Percentiles rank a stretch among this genome's conserved stretches.
phyloP scores from a whole-genome alignment of 2,888 invertebrate species.

The Tenthredo livida region DNA sequence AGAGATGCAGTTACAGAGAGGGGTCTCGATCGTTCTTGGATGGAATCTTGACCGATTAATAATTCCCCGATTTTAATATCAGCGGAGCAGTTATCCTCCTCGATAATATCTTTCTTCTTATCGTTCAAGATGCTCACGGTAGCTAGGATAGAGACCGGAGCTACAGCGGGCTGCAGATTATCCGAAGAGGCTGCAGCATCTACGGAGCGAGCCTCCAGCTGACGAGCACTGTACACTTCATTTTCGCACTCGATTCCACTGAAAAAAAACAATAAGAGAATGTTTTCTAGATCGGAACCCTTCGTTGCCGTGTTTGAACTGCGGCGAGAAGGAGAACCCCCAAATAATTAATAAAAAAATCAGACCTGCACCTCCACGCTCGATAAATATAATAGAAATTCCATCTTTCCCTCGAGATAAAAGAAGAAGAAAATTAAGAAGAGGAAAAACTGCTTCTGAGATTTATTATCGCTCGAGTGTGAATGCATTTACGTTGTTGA shows the following conservation, averaged over 20 bases:
- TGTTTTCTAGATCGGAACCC: conserved; percentile 31
- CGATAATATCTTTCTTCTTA: not conserved
- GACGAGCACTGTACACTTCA: conserved; percentile 87
- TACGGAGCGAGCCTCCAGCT: conserved; percentile 76
- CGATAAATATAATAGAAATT: not conserved
- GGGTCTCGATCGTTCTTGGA: conserved; percentile 63
- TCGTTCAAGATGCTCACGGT: conserved; percentile 21
- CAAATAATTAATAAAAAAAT: not conserved
- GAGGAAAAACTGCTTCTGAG: not conserved
- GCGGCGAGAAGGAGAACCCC: not conserved
- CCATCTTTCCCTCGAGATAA: not conserved
- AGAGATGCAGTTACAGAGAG: conserved; percentile 75
- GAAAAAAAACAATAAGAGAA: conserved; percentile 73
- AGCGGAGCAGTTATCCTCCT: not conserved
- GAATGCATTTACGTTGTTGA: conserved; percentile 2
- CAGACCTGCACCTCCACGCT: not conserved
- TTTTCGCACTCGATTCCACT: conserved; percentile 90
- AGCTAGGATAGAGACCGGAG: conserved; percentile 74
- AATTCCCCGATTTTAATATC: not conserved
- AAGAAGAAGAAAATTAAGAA: not conserved
- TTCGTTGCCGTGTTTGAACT: not conserved
- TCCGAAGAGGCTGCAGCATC: conserved; percentile 56
- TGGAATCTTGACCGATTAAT: conserved; percentile 28
- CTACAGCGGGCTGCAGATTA: conserved; percentile 56
- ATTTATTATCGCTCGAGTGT: not conserved